Percentiles rank a stretch among this genome's conserved stretches.
Conservation (phyloP, 2,113 vertebrate species). For the Phaetusa simplex region DNA sequence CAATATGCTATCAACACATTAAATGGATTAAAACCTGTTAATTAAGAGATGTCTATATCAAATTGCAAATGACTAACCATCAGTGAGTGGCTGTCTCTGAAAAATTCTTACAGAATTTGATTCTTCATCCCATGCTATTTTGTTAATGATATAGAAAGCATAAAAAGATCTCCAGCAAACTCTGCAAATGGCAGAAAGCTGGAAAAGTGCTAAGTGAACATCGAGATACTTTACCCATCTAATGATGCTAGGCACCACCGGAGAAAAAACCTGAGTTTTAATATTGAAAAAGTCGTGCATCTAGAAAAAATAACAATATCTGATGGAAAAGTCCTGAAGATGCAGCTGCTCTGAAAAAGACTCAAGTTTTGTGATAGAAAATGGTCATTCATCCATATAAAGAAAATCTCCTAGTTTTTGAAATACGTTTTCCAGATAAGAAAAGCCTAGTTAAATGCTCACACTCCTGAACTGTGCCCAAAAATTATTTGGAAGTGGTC, state of each 20-base stretch:
- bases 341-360: background rate
- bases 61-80: conserved; percentile 20
- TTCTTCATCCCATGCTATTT: background rate
- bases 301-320: background rate
- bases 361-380: background rate
- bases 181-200: background rate
- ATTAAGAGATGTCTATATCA: conserved; percentile 12
- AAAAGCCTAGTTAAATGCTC: background rate
- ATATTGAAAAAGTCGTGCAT: background rate
- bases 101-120: background rate
- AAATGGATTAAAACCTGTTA: conserved; percentile 38
- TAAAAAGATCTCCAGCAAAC: background rate
- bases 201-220: background rate
- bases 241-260: background rate
- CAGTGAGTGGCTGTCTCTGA: background rate
- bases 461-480: background rate
- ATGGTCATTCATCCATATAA: background rate
- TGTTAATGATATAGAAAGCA: background rate
- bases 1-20: conserved; percentile 28
- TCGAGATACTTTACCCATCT: background rate
- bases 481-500: background rate
- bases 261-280: background rate
- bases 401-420: background rate
- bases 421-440: background rate
- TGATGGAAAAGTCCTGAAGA: background rate